Percentiles rank a stretch among this genome's conserved stretches.
Conservation (phyloP, 2,888 invertebrate genomes). For the Formica aserva region DNA sequence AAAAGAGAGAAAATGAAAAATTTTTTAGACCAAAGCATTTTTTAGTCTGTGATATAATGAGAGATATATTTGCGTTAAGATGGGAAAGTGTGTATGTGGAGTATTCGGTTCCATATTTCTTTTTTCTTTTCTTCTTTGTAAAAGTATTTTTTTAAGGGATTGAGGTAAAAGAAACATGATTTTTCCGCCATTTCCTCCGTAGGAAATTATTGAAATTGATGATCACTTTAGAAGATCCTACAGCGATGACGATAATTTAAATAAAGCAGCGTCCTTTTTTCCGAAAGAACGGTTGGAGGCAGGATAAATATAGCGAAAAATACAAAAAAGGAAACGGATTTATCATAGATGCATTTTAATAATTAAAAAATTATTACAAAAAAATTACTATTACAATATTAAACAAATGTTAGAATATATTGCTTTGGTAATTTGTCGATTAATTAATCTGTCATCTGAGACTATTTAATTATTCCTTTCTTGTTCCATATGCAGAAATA, state of each 20-base stretch:
- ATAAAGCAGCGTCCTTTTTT: constrained; percentile 55
- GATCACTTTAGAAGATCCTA: constrained; percentile 55
- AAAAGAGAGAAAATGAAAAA: constrained; percentile 59
- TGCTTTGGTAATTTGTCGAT: neutral
- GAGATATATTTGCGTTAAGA: constrained; percentile 79
- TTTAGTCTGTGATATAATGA: constrained; percentile 85
- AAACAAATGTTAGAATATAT: neutral
- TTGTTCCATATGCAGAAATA: neutral
- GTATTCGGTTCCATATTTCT: constrained; percentile 53
- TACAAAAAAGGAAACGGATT: neutral
- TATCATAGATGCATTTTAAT: neutral
- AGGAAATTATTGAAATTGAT: constrained; percentile 46
- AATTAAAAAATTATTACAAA: neutral
- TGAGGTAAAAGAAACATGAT: constrained; percentile 41
- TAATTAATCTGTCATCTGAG: neutral
- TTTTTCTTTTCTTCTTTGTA: constrained; percentile 41
- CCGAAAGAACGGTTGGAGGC: constrained; percentile 53
- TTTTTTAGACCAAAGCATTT: constrained; percentile 85
- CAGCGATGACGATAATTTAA: constrained; percentile 53
- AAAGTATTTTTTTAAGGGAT: constrained; percentile 51
- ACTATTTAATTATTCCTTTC: neutral
- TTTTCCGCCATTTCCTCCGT: constrained; percentile 55
- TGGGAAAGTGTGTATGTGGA: constrained; percentile 72
- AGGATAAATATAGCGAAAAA: constrained; percentile 21
- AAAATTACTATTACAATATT: constrained; percentile 25